Percentiles rank a stretch among this genome's conserved stretches.
Conservation (phyloP, 2,888 invertebrate species). For the Clivina fossor region DNA sequence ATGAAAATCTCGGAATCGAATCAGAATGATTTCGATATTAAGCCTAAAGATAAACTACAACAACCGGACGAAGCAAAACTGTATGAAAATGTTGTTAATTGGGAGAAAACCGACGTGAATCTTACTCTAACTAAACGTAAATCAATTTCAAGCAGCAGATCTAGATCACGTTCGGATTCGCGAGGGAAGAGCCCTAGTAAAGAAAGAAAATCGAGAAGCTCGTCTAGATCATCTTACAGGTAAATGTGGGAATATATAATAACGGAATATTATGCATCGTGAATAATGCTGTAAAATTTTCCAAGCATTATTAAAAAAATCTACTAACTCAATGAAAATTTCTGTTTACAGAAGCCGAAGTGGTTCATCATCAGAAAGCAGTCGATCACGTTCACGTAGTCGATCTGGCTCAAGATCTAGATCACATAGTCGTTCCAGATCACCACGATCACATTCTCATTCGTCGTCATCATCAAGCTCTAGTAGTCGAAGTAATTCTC, state of each 20-base stretch:
- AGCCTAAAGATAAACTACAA: not conserved
- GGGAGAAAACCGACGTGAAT: slow-evolving; percentile 29
- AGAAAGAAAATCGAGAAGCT: slow-evolving; percentile 50
- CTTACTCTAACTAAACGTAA: slow-evolving; percentile 5
- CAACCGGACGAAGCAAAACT: slow-evolving; percentile 12
- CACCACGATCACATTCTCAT: slow-evolving; percentile 57
- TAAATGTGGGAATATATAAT: too few species aligned
- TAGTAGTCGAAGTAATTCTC: slow-evolving; percentile 59
- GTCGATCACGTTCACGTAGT: slow-evolving; percentile 41
- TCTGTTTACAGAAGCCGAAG: slow-evolving; percentile 41
- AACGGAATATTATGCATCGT: not conserved
- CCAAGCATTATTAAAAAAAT: too few species aligned
- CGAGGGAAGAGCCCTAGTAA: slow-evolving; percentile 36
- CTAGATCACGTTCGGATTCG: slow-evolving; percentile 38
- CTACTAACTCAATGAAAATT: too few species aligned
- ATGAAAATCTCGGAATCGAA: not conserved
- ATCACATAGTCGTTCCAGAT: slow-evolving; percentile 52
- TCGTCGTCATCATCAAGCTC: slow-evolving; percentile 61
- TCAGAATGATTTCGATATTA: slow-evolving; percentile 19
- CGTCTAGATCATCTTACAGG: slow-evolving; percentile 56
- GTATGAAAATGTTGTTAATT: slow-evolving; percentile 15
- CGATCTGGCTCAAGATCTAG: slow-evolving; percentile 50
- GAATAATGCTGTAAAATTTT: too few species aligned
- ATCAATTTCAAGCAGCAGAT: slow-evolving; percentile 31
- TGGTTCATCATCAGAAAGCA: slow-evolving; percentile 44